phyloP scores from a whole-genome alignment of 2,797 vertebrate genomes.

The Centroberyx gerrardi region DNA sequence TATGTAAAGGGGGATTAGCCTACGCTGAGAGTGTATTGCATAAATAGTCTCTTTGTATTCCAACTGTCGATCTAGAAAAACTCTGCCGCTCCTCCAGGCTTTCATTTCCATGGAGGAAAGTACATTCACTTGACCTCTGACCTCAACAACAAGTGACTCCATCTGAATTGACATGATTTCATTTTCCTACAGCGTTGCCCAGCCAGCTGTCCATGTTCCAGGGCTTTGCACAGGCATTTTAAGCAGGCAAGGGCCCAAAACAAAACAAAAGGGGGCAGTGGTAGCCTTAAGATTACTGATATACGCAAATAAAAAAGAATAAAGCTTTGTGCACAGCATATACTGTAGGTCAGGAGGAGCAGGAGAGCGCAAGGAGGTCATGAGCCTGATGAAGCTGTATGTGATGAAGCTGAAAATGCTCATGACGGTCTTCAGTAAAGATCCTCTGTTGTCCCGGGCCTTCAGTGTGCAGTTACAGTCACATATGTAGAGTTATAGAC shows the following conservation, averaged over 20 bases:
- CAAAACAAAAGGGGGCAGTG: not conserved
- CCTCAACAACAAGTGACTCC: conserved; percentile 40
- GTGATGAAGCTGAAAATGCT: too few relatives aligned
- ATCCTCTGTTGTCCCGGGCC: too few relatives aligned
- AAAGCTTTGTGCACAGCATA: too few relatives aligned
- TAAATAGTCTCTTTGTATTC: conserved; percentile 60
- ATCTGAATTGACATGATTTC: conserved; percentile 40
- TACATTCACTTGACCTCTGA: conserved; percentile 47
- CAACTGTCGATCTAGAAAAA: conserved; percentile 42
- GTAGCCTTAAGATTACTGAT: conserved; percentile 16
- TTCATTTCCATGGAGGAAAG: conserved; percentile 32
- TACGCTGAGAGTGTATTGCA: conserved; percentile 44
- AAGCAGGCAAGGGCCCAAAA: not conserved
- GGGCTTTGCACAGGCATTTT: conserved; percentile 18
- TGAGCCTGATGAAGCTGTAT: too few relatives aligned
- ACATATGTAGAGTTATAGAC: too few relatives aligned
- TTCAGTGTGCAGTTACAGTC: too few relatives aligned
- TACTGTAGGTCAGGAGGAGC: too few relatives aligned
- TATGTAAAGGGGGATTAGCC: conserved; percentile 74
- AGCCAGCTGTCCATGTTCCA: conserved; percentile 36
- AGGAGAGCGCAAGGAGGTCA: too few relatives aligned
- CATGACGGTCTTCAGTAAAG: too few relatives aligned
- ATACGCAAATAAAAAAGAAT: too few relatives aligned
- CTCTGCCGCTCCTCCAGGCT: conserved; percentile 15
- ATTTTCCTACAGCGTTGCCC: conserved; percentile 10